Base-by-base conservation (phyloP, 2,888 invertebrate genomes). In the Cheilosia vernalis region DNA sequence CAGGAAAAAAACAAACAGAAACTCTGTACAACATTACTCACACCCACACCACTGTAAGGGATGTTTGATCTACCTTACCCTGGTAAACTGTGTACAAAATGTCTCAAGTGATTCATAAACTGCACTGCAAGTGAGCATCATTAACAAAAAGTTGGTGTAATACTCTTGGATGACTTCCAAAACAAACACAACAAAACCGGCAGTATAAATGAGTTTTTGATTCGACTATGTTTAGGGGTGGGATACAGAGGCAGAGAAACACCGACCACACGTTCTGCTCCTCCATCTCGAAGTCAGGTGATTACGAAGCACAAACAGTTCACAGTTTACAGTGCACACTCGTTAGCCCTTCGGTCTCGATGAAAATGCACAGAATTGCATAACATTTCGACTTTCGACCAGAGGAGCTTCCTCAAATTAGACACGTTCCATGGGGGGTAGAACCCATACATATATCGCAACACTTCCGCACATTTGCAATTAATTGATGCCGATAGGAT, bases 81-180 rank as follows among this genome's bases (percentile, higher is more conserved):
- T 9, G 7, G 47, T 13, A 33, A 42, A 17, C 60, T 40, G 42
- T 27, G 10, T 27, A 66, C 44, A 61, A 55, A 66, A 37, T 56
- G 67, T 73, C 83, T 78, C 78, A 78, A 83, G 78, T 78, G 78
- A 83, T 83, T 83, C 83, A 83, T 83, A 78, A 78, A 83, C 82
- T 83, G 19, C 55, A 60, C 24, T 51, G 30, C 64, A 37, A 73
- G 73, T 13, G 51, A 51, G 21, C 51, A 51, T 15, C 51, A 51
- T 51, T 63, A 83, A 78, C 73, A 83, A 78, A 83, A 83, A 83
- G 49, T 73, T 83, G 27, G 19, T 66, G 66, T 61, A 72, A 61
- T 72, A 19, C 44, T 56, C 51, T 63, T 78, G 83, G 73, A 73
- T 53, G 56, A 49, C 19, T 73, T 83, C 73, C 83, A 73, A 63